Base-by-base conservation (phyloP, 2,797 vertebrate genomes). In the Siniperca obscura region DNA sequence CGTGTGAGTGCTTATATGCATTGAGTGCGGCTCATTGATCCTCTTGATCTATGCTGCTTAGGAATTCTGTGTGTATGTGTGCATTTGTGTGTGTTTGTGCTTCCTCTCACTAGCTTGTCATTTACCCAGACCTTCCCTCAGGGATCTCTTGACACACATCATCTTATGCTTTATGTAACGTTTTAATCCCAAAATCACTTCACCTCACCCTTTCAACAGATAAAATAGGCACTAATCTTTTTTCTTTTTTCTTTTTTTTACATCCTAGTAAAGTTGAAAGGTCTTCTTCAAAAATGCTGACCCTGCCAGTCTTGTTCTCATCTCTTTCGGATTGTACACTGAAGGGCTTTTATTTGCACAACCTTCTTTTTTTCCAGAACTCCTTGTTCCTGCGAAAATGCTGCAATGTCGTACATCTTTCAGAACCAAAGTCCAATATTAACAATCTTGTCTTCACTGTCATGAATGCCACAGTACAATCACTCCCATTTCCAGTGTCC, bases 71-170 rank as follows among this genome's bases (percentile, higher is more conserved):
- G 70, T 64, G 30, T 67, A 57, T 46, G 52, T 34, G 61, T 67
- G 65, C 25, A n/a, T 57, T 2, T 56, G 30, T 65, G 65, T 75
- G 67, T 75, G 13, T 74, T 44, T 74, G 42, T 10, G 57, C 56
- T n/a, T 55, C 60, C 59, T 53, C 65, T 70, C 38, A 62, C 72
- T 74, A 52, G 70, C 74, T 87, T 92, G 89, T 89, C 90, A 92
- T 93, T 93, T 91, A 82, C 87, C 36, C 83, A 87, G 88, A 79
- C 69, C 82, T 82, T 71, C 70, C 86, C 86, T 80, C 73, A 66
- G 86, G 83, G 85, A 82, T 84, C 30, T 55, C 67, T 87, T 86
- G 84, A 88, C 77, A 70, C 80, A 70, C 74, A 69, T 82, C 86
- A 81, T 64, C 62, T 81, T 82, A 52, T 81, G 46, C 56, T 86